Percentiles rank a stretch among this genome's conserved stretches.
Evolutionary conservation across 2,888 invertebrate genomes (phyloP).

Genomic region (Dicycla oo): DNA sequence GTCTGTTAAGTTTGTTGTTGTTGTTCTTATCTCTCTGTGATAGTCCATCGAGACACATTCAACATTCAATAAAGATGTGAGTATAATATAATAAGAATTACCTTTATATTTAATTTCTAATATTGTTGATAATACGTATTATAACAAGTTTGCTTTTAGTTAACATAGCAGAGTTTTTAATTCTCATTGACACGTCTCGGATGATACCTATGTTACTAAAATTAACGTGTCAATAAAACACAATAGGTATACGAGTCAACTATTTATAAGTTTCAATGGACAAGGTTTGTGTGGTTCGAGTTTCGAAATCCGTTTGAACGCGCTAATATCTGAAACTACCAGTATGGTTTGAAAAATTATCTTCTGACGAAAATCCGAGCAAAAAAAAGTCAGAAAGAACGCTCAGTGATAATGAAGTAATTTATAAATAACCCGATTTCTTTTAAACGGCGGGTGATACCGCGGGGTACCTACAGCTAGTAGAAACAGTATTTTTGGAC

Average conservation of each 20-base stretch:
- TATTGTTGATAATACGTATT: background rate
- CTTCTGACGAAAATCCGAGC: too few species aligned
- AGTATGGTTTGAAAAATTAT: too few species aligned
- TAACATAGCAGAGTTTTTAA: background rate
- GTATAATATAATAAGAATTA: background rate
- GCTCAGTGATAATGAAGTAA: too few species aligned
- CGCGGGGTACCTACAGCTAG: too few species aligned
- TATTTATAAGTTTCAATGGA: background rate
- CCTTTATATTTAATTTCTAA: too few species aligned
- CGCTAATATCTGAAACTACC: too few species aligned
- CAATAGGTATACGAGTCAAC: background rate
- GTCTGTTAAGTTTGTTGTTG: background rate
- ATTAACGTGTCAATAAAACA: background rate
- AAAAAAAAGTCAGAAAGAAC: too few species aligned
- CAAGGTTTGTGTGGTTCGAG: background rate
- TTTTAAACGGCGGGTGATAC: too few species aligned
- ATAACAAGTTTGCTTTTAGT: background rate
- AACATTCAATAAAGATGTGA: constrained; percentile 22
- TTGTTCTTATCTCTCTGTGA: constrained; percentile 22
- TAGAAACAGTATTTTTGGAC: too few species aligned
- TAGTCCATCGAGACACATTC: background rate
- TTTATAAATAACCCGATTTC: too few species aligned
- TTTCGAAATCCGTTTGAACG: too few species aligned
- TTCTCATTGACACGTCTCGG: too few species aligned
- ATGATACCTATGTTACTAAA: background rate